Conservation (phyloP, 2,113 vertebrate genomes). For the Tapirus terrestris region DNA sequence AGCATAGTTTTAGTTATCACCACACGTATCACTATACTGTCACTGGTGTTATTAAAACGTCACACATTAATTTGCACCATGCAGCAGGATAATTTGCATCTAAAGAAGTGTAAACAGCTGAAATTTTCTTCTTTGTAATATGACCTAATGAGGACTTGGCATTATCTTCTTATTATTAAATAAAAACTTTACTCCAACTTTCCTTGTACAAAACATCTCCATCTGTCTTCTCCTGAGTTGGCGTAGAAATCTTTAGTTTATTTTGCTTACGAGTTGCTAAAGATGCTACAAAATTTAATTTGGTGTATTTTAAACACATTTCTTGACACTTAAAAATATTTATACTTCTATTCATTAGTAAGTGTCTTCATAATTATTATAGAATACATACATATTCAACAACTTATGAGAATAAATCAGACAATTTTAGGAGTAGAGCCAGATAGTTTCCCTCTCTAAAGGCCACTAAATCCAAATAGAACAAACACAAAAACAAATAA, state of each 20-base stretch:
- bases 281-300: conserved; percentile 32
- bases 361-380: conserved; percentile 28
- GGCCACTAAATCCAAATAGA: conserved; percentile 36
- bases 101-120: conserved; percentile 42
- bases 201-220: conserved; percentile 62
- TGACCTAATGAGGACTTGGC: conserved; percentile 51
- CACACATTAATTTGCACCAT: conserved; percentile 22
- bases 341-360: conserved; percentile 38
- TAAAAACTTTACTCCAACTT: conserved; percentile 37
- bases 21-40: background rate
- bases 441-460: conserved; percentile 20
- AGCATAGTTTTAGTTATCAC: background rate
- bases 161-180: conserved; percentile 56
- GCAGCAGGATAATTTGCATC: background rate
- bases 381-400: background rate
- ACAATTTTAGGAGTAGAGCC: conserved; percentile 40
- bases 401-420: conserved; percentile 52
- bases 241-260: conserved; percentile 55
- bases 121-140: conserved; percentile 16
- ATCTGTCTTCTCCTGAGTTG: conserved; percentile 53
- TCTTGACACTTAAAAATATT: conserved; percentile 50
- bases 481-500: conserved; percentile 56
- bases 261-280: conserved; percentile 61
- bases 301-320: conserved; percentile 54
- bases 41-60: background rate